phyloP scores from a whole-genome alignment of 2,888 invertebrate genomes.

The Nymphalis c-album region DNA sequence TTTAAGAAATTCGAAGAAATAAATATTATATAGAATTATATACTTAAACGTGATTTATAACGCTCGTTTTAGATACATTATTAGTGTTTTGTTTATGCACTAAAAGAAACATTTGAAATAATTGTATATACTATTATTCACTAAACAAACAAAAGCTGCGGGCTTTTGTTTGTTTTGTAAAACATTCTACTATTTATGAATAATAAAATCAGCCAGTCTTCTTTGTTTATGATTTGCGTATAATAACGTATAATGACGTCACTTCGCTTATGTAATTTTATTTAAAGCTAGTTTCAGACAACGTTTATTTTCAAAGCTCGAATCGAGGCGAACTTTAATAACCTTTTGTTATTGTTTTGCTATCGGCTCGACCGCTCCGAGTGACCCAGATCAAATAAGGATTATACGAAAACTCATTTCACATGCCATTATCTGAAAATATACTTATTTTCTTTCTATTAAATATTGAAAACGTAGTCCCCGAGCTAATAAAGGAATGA shows the following conservation, averaged over 20 bases:
- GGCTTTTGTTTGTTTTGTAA: too few species aligned
- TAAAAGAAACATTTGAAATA: too few species aligned
- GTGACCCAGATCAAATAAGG: conserved; percentile 41
- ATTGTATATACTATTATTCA: too few species aligned
- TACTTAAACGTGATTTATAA: too few species aligned
- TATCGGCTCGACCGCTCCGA: conserved; percentile 32
- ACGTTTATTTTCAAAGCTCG: conserved; percentile 18
- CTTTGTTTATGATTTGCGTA: background rate
- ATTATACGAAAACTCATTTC: conserved; percentile 39
- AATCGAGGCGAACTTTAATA: conserved; percentile 37
- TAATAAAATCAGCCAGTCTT: too few species aligned
- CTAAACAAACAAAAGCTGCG: too few species aligned
- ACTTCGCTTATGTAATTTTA: conserved; percentile 12
- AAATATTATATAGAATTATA: too few species aligned
- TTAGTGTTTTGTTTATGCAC: too few species aligned
- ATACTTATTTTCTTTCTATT: conserved; percentile 37
- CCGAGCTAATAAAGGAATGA: conserved; percentile 22
- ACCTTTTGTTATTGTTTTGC: conserved; percentile 41
- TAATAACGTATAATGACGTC: conserved; percentile 8
- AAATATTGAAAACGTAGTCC: conserved; percentile 33
- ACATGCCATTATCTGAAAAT: conserved; percentile 37
- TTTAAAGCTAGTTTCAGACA: conserved; percentile 25
- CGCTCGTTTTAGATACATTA: too few species aligned
- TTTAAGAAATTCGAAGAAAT: too few species aligned
- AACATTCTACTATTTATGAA: too few species aligned